These are phyloP conservation scores for Plestiodon gilberti DNA, from an alignment of 2,113 vertebrate species.

Conservation along the genomic window DNA sequence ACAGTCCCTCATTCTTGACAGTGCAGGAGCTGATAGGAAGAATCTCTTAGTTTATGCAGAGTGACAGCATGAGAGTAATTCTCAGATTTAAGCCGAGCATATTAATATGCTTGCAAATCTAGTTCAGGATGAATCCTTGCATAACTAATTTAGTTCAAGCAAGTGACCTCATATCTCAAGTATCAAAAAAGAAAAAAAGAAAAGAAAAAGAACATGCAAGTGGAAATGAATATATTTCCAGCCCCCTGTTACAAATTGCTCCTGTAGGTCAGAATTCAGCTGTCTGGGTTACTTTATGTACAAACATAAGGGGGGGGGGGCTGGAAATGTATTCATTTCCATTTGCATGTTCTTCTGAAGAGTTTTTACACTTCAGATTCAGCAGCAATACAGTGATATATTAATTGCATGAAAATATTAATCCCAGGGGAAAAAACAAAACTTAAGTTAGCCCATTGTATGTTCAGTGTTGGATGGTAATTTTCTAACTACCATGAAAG, in stretches of 20 bases:
- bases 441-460: not conserved
- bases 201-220: too few species aligned
- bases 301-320: conserved; percentile 2
- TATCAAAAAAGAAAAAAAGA: conserved; percentile 18
- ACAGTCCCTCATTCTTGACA: not conserved
- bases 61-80: not conserved
- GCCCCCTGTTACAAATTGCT: conserved; percentile 1
- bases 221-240: too few species aligned
- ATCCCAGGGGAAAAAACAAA: not conserved
- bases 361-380: conserved; percentile 23
- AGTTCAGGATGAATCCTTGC: conserved; percentile 1
- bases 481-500: not conserved
- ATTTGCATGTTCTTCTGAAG: not conserved
- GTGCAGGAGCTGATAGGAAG: not conserved
- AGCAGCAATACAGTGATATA: not conserved
- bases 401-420: conserved; percentile 1
- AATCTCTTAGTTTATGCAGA: not conserved
- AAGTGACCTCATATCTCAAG: conserved; percentile 28
- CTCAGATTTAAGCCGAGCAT: not conserved
- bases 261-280: not conserved
- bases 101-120: conserved; percentile 28
- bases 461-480: not conserved
- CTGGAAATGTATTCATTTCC: conserved; percentile 19
- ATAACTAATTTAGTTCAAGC: not conserved
- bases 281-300: conserved; percentile 12